Conservation (phyloP, 2,113 vertebrate genomes). For the Myodes glareolus region DNA sequence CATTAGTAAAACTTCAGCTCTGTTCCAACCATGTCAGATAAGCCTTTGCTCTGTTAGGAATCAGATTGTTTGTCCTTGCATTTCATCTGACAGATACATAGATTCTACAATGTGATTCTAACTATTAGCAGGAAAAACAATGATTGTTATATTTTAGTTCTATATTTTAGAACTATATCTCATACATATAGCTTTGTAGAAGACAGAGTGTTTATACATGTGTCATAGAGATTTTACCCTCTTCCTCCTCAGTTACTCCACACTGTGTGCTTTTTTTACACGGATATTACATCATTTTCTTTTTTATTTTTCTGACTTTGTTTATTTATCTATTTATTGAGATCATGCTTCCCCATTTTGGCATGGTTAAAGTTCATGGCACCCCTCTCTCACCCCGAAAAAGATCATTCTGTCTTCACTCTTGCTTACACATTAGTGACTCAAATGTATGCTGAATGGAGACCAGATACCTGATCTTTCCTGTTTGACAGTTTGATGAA, state of each 20-base stretch:
- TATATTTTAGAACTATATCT: background rate
- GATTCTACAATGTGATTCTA: background rate
- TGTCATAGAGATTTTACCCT: background rate
- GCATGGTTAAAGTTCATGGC: background rate
- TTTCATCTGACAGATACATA: background rate
- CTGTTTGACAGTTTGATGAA: conserved; percentile 27
- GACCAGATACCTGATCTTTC: background rate
- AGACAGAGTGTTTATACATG: background rate
- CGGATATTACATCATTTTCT: background rate
- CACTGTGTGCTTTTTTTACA: too few relatives aligned
- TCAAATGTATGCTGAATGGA: background rate
- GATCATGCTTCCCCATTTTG: background rate
- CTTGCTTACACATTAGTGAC: background rate
- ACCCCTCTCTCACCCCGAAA: background rate
- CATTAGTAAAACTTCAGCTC: background rate
- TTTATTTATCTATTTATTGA: background rate
- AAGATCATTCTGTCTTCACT: background rate
- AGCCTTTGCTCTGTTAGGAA: background rate
- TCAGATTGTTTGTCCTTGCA: background rate
- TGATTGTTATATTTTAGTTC: background rate
- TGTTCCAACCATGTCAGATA: rapidly evolving
- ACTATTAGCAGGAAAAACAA: background rate
- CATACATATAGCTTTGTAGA: background rate
- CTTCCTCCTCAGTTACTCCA: background rate
- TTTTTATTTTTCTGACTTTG: background rate